Base-by-base conservation (phyloP, 2,113 vertebrate genomes). In the Triplophysa rosa region DNA sequence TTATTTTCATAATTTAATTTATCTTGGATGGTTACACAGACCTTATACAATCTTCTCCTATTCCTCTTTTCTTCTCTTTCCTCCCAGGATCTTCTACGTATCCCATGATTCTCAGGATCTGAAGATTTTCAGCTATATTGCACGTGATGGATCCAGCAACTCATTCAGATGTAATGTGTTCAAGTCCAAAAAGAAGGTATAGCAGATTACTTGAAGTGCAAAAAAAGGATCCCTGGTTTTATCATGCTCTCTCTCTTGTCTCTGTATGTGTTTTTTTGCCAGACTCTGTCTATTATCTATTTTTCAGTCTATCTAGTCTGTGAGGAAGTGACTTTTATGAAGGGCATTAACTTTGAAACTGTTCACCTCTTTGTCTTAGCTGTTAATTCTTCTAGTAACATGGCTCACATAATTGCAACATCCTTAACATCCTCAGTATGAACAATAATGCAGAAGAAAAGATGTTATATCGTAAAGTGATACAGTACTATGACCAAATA, bases 111-210 rank as follows among this genome's bases (percentile, higher is more conserved):
- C 94, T 0, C 93, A 94, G 86, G 94, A 96, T 88, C 88, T 95
- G 73, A 96, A 97, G 90, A 95, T 93, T 66, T 95, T 95, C 82
- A 95, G 93, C 84, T 95, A 93, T 85, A 95, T 96, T 0, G 94
- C 92, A 0, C 91, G 95, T 83, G 95, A 96, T 0, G 91, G 94
- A 0, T 77, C 93, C 33, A 95, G 85, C 88, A 95, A 95, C 68
- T 93, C 91, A 54, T 95, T 95, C 91, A 92, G 93, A 68, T 94
- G 95, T 79, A 96, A 95, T 0, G 94, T 96, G 82, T 97, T 97
- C 91, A 94, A 94, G 83, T 94, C 95, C 0, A 95, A 96, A 87
- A 94, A 95, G 87, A 96, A 96, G 93, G 93, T 95, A 80, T 62
- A 14, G n/a, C 33, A 62, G 16, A 19, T 3, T 24, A 9, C 2